Evolutionary conservation across 2,797 vertebrate species (phyloP), one percentile per base, ranked within the genome.

Genomic region (Pachyuromys duprasi): DNA sequence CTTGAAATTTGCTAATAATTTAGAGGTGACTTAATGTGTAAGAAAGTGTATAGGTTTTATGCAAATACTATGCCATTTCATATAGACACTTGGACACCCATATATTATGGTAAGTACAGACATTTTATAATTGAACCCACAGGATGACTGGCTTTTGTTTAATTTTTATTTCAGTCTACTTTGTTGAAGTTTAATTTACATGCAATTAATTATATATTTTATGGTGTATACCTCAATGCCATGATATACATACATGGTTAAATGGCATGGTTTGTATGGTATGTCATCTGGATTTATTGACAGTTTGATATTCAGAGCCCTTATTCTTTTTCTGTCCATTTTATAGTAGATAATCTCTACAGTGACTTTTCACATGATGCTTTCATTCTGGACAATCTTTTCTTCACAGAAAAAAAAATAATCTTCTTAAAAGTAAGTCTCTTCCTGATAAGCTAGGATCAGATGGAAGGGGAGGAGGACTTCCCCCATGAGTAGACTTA

Each of bases 301-400:
- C 7, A 33, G 2, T 82, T 5, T 78, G 22, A 24, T 62, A 89
- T 74, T 89, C 13, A 57, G 42, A 26, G 7, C 90, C 36, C 42
- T 53, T 57, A 9, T 55, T 72, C 7, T 94, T 63, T 86, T 76
- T 8, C 2, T 84, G 8, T 69, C 70, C n/a, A 17, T 36, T 94
- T 70, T 93, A 53, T 90, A 36, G 12, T 49, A 62, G 78, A 49
- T 83, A 49, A 20, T 91, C 63, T 53, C 26, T n/a, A 1, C 82
- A 33, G 26, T 90, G 0, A 63, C 63, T 89, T 82, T 67, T 89
- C 89, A 20, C 53, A 80, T 90, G 20, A 22, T 45, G 72, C 24
- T 90, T 94, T 94, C 20, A 90, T 76, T 86, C 82, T 89, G n/a
- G 18, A 72, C 33, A 94, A 33, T 83, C 60, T 76, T 8, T 76